Evolutionary conservation across 2,113 vertebrate species (phyloP), one percentile per base, ranked within the genome.

Genomic region (Anolis carolinensis): DNA sequence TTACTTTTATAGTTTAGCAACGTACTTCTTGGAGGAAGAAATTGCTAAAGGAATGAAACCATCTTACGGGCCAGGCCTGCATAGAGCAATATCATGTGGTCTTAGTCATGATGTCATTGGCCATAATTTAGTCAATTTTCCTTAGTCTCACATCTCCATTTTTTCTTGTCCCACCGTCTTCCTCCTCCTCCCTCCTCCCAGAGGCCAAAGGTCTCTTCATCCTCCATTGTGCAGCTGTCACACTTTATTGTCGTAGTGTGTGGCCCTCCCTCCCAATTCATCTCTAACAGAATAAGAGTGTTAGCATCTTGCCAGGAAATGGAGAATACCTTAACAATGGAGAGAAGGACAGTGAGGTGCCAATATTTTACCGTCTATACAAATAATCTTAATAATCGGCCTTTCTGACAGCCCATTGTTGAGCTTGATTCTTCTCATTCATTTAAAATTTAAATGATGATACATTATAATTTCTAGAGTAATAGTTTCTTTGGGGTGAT

Each of bases 361-460:
- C 34, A 36, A 59, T 82, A 82, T 82, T 82, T 44, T 82, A 39
- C 50, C 52, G 30, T 39, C 73, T 70, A 70, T 48, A 70, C 63
- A 71, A 82, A 82, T 59, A 48, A 72, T 83, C 81, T 65, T 65
- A 83, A 68, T 75, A 72, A 79, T 88, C 82, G 74, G 18, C 77
- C 36, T 27, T 68, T 50, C 65, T 84, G 82, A 81, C 82, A 89
- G 90, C 77, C 65, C 34, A 85, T 85, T 88, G 92, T 94, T 92
- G 68, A 80, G 84, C 50, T 86, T 87, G 92, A 90, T 88, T 91
- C 82, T 84, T 68, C 85, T 88, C 59, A 78, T 87, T 95, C 70
- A 68, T 72, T 93, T 93, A 81, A 90, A 87, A 88, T 89, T 90
- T 90, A 83, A 91, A 90, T 93, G 81, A 89, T 91, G 81, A 86